These are phyloP conservation scores for Plectus sambesii DNA, from an alignment of 1,140 invertebrate genomes.

Conservation along the genomic window DNA sequence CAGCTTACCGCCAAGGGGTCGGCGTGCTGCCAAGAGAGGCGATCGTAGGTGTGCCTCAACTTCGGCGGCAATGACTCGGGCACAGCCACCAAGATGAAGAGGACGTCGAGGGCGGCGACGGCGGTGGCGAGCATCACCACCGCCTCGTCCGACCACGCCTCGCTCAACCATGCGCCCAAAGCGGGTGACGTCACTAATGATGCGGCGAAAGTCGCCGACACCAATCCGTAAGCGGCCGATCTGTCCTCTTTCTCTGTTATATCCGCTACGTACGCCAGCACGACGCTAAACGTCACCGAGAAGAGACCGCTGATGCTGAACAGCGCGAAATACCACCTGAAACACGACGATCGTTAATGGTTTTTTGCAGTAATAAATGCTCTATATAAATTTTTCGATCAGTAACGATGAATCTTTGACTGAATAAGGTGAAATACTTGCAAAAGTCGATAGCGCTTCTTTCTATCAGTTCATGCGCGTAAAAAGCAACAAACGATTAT, in stretches of 20 bases:
- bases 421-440: too few relatives aligned
- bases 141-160: constrained; percentile 74
- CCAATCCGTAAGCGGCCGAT: constrained; percentile 86
- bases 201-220: constrained; percentile 95
- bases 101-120: constrained; percentile 84
- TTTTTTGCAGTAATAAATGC: not conserved
- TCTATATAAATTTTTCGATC: too few relatives aligned
- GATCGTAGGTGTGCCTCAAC: constrained; percentile 55
- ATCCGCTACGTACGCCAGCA: constrained; percentile 98
- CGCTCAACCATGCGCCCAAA: constrained; percentile 80
- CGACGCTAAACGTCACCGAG: constrained; percentile 86
- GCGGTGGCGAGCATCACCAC: constrained; percentile 89
- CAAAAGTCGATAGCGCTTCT: too few relatives aligned
- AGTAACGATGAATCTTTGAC: too few relatives aligned
- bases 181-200: constrained; percentile 92
- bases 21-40: constrained; percentile 68
- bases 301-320: constrained; percentile 96
- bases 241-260: constrained; percentile 94
- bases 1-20: constrained; percentile 79
- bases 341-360: too few relatives aligned
- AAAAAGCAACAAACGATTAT: too few relatives aligned
- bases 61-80: constrained; percentile 95
- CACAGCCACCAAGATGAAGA: constrained; percentile 94
- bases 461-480: too few relatives aligned
- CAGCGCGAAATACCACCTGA: constrained; percentile 96